Evolutionary conservation across 2,113 vertebrate species (phyloP), one percentile per base, ranked within the genome.

Genomic region (Solea solea): DNA sequence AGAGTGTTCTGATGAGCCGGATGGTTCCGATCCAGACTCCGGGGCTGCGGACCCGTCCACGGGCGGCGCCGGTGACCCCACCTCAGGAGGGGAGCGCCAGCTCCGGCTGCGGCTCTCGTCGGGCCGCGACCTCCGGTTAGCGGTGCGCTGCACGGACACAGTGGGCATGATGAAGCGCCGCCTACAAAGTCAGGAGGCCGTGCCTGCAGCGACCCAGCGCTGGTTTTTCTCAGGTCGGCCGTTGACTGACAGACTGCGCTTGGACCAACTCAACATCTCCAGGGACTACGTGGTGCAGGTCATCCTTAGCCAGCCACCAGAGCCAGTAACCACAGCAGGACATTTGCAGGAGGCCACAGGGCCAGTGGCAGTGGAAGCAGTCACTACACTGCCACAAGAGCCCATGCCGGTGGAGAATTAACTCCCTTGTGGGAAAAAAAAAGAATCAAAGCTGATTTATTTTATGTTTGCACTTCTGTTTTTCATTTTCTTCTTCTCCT

Each of bases 191-290:
- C 94, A 91, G 1, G 98, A 98, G 76, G 97, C 96, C 0, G 95
- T 97, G 64, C 94, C 95, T 6, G 93, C 97, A 0, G 40, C 82
- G 25, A 95, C 94, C 57, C 98, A 99, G 81, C 96, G 96, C 71
- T 99, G 98, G 98, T 99, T 99, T 91, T 99, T 99, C 89, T 99
- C 97, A 0, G 98, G 98, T 56, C 94, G 97, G 74, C 97, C 97
- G 0, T 95, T 99, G 82, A 96, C 97, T 1, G 97, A 99, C 90
- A 96, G 95, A 86, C 98, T 99, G 94, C 96, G 94, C 89, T 90
- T 99, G 91, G 97, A 98, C 79, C 97, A 98, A 78, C 94, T 99
- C 85, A 98, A 98, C 94, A 98, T 99, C 91, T 96, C 98, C 65
- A 95, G 95, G 92, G 98, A 99, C 94, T 99, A 98, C 41, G 97